Evolutionary conservation across 2,888 invertebrate genomes (phyloP).

Genomic region (Luperina nickerlii): DNA sequence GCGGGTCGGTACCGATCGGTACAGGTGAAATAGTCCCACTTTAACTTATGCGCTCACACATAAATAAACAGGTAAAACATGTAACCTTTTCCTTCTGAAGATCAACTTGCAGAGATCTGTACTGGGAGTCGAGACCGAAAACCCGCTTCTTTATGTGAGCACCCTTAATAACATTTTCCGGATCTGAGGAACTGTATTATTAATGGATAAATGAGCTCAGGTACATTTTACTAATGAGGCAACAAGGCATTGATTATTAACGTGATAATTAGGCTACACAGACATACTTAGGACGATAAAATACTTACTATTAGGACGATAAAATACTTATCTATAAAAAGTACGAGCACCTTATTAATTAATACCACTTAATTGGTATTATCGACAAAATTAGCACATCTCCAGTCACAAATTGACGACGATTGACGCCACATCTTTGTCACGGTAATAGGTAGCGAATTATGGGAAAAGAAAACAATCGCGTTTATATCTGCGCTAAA

Average conservation of each 20-base stretch:
- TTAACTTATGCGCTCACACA: too few relatives aligned
- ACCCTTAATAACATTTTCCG: not conserved
- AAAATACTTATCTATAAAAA: slow-evolving; percentile 24
- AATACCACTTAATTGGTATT: slow-evolving; percentile 21
- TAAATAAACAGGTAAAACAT: too few relatives aligned
- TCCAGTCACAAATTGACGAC: slow-evolving; percentile 35
- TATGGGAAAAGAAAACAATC: slow-evolving; percentile 51
- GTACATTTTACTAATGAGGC: slow-evolving; percentile 5
- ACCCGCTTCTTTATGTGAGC: too few relatives aligned
- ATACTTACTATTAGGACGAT: not conserved
- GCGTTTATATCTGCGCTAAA: slow-evolving; percentile 13
- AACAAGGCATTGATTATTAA: not conserved
- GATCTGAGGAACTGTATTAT: not conserved
- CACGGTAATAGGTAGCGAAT: slow-evolving; percentile 35
- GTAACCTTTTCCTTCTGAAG: too few relatives aligned
- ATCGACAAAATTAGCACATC: slow-evolving; percentile 41
- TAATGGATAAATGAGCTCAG: not conserved
- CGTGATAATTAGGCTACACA: not conserved
- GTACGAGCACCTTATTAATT: not conserved
- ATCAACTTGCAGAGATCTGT: too few relatives aligned
- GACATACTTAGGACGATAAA: slow-evolving; percentile 2
- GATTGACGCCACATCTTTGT: slow-evolving; percentile 49
- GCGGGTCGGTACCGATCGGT: too few relatives aligned
- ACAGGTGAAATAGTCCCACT: too few relatives aligned
- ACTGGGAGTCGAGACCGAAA: too few relatives aligned